Conservation (phyloP, 2,113 vertebrate genomes). For the Himantopus leucocephalus region DNA sequence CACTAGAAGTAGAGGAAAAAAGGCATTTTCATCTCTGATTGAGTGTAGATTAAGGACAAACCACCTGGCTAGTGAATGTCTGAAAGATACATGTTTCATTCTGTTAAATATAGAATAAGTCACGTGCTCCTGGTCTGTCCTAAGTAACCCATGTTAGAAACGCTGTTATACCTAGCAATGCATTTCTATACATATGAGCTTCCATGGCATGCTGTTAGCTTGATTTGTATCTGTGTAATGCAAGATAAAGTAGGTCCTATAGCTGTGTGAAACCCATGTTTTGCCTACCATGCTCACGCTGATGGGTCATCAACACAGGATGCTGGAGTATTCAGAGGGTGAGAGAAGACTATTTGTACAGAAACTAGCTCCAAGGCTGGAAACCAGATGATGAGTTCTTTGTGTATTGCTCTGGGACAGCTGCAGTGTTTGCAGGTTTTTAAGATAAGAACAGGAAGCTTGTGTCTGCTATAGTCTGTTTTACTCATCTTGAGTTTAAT, state of each 20-base stretch:
- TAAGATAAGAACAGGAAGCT: background rate
- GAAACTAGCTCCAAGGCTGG: background rate
- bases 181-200: background rate
- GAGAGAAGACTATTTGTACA: background rate
- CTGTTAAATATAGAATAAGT: background rate
- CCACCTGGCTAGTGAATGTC: background rate
- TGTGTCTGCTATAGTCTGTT: background rate
- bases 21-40: background rate
- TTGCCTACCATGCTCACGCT: background rate
- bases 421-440: background rate
- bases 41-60: background rate
- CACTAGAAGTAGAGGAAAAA: background rate
- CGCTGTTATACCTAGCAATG: background rate
- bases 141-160: background rate
- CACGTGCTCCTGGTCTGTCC: background rate
- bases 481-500: slow-evolving; percentile 3
- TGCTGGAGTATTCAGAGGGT: background rate
- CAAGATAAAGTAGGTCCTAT: background rate
- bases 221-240: background rate
- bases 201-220: background rate
- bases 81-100: background rate
- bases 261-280: background rate
- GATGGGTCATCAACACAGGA: background rate
- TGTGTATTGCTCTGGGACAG: background rate
- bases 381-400: background rate